These are phyloP conservation scores for Silurus glanis DNA, from an alignment of 2,113 vertebrate genomes.

Conservation along the genomic window DNA sequence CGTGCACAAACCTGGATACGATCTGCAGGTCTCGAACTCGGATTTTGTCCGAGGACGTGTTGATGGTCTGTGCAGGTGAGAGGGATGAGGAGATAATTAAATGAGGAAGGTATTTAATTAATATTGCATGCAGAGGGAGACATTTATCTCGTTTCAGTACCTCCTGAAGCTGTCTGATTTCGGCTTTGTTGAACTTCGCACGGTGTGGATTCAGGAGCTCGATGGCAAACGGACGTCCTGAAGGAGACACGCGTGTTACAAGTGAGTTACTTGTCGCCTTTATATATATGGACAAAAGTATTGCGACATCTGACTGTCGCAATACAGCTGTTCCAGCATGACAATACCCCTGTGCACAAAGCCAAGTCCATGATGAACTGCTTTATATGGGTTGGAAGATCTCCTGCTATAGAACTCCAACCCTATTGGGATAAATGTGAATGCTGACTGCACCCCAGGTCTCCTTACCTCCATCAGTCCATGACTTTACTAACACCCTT, in stretches of 20 bases:
- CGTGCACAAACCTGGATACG: constrained; percentile 80
- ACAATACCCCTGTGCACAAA: too few relatives aligned
- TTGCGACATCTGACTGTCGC: too few relatives aligned
- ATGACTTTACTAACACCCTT: too few relatives aligned
- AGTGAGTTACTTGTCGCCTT: background rate
- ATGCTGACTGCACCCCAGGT: too few relatives aligned
- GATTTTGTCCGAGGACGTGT: constrained; percentile 90
- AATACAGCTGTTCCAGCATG: too few relatives aligned
- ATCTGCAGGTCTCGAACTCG: constrained; percentile 92
- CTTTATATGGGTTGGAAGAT: too few relatives aligned
- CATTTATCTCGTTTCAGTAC: constrained; percentile 59
- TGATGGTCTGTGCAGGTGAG: constrained; percentile 79
- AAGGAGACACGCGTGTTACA: background rate
- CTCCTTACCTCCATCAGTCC: too few relatives aligned
- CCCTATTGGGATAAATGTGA: too few relatives aligned
- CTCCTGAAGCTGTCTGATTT: constrained; percentile 90
- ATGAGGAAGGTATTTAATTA: too few relatives aligned
- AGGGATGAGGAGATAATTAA: background rate
- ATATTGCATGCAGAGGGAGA: background rate
- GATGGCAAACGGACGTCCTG: constrained; percentile 96
- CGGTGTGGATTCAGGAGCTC: constrained; percentile 92
- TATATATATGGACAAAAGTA: too few relatives aligned
- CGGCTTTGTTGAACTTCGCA: constrained; percentile 69
- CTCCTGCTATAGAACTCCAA: too few relatives aligned
- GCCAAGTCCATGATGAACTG: too few relatives aligned